Evolutionary conservation across 2,888 invertebrate genomes (phyloP).

Genomic region (Lepidocyrtinus sp.): DNA sequence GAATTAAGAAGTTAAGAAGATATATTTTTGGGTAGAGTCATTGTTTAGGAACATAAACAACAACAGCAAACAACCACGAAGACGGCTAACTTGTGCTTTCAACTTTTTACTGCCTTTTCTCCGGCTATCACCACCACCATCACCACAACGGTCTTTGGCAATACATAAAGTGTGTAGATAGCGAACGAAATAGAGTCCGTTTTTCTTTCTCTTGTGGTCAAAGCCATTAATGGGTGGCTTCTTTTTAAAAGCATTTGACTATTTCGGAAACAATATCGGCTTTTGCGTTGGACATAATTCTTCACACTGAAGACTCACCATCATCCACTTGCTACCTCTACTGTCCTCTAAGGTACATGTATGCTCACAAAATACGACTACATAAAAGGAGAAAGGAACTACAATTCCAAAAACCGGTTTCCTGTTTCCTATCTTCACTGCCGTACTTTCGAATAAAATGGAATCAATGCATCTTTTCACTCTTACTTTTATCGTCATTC

Average conservation of each 20-base stretch:
- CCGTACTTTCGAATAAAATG: conserved; percentile 2
- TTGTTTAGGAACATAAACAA: conserved; percentile 16
- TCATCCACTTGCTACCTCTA: conserved; percentile 32
- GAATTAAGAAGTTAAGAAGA: conserved; percentile 13
- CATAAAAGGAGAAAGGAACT: not conserved
- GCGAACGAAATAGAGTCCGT: conserved; percentile 37
- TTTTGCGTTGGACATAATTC: conserved; percentile 65
- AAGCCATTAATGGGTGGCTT: conserved; percentile 69
- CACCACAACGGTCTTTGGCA: conserved; percentile 4
- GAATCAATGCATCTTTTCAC: conserved; percentile 10
- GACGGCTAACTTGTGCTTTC: conserved; percentile 18
- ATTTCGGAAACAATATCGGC: conserved; percentile 70
- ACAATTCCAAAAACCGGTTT: not conserved
- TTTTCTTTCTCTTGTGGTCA: conserved; percentile 57
- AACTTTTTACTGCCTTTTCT: conserved; percentile 16
- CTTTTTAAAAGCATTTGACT: conserved; percentile 71
- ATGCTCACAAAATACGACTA: not conserved
- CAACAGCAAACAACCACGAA: conserved; percentile 11
- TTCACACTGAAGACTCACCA: conserved; percentile 34
- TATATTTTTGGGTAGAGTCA: conserved; percentile 1
- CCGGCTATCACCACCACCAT: not conserved
- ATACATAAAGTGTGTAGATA: conserved; percentile 19
- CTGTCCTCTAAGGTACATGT: not conserved
- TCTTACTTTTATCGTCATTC: conserved; percentile 6
- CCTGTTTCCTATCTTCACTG: conserved; percentile 19